A percentile compares a stretch with the other conserved stretches of the same genome.
Evolutionary conservation across 2,888 invertebrate genomes (phyloP).

Genomic region (Hypsopygia costalis): DNA sequence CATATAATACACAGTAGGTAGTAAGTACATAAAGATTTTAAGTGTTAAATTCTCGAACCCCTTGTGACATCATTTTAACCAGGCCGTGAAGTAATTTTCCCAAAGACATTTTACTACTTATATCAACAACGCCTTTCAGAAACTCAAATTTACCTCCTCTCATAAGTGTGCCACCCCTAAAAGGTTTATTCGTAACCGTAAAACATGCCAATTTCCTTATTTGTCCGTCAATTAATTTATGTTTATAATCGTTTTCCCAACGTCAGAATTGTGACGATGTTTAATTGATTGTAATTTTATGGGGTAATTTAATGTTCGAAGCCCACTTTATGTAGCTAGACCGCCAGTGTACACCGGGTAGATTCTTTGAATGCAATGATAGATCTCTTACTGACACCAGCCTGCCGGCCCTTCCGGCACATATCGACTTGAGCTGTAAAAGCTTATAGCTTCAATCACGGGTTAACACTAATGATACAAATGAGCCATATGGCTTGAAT

Average conservation of each 20-base stretch:
- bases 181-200: background rate
- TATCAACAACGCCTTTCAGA: too few relatives aligned
- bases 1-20: too few relatives aligned
- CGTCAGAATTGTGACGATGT: slow-evolving; percentile 31
- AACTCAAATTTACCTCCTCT: too few relatives aligned
- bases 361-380: slow-evolving; percentile 22
- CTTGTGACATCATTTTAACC: too few relatives aligned
- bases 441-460: slow-evolving; percentile 35
- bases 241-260: slow-evolving; percentile 25
- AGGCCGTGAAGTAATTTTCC: too few relatives aligned
- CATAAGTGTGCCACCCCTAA: too few relatives aligned
- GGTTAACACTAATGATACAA: slow-evolving; percentile 30
- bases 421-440: slow-evolving; percentile 30
- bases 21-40: too few relatives aligned
- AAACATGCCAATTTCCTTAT: slow-evolving; percentile 36
- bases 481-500: background rate
- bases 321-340: slow-evolving; percentile 27
- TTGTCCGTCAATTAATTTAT: slow-evolving; percentile 36
- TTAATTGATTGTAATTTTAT: slow-evolving; percentile 41
- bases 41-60: too few relatives aligned
- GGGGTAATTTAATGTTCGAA: slow-evolving; percentile 32
- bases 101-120: too few relatives aligned
- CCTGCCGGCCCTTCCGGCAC: slow-evolving; percentile 31
- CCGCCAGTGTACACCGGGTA: slow-evolving; percentile 19
- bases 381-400: slow-evolving; percentile 30